Percentiles rank a stretch among this genome's conserved stretches.
Evolutionary conservation across 2,888 invertebrate species (phyloP).

Genomic region (Cataglyphis albicans): DNA sequence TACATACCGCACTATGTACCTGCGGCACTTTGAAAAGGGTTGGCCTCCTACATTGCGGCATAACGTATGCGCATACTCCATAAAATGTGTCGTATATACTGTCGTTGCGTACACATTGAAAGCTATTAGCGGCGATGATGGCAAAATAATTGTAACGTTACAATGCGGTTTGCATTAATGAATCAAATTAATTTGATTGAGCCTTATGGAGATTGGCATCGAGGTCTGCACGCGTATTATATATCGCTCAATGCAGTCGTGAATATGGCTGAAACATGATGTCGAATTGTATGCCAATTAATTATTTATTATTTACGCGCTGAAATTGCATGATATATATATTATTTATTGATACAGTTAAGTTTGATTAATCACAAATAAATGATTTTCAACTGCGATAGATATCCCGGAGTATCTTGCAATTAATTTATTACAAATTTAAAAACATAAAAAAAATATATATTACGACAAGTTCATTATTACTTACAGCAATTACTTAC

Average conservation of each 20-base stretch:
- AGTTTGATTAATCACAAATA: constrained; percentile 21
- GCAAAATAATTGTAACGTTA: constrained; percentile 55
- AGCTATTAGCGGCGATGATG: constrained; percentile 48
- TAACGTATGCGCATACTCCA: constrained; percentile 56
- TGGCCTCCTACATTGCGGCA: constrained; percentile 45
- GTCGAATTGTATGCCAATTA: constrained; percentile 41
- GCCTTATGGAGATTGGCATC: constrained; percentile 45
- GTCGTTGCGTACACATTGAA: constrained; percentile 44
- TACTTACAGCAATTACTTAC: constrained; percentile 48
- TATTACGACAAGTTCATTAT: constrained; percentile 31
- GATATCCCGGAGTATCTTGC: not conserved
- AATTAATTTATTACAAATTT: not conserved
- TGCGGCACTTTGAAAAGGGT: constrained; percentile 40
- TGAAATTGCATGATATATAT: constrained; percentile 8
- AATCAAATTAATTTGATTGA: constrained; percentile 54
- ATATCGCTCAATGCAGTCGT: not conserved
- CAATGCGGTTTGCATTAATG: constrained; percentile 49
- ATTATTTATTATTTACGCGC: constrained; percentile 43
- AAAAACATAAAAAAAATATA: not conserved
- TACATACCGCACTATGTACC: constrained; percentile 60
- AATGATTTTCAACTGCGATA: constrained; percentile 5
- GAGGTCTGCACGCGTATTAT: constrained; percentile 6
- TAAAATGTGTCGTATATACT: constrained; percentile 39
- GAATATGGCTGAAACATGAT: constrained; percentile 34
- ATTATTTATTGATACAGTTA: constrained; percentile 25